Evolutionary conservation across 2,888 invertebrate genomes (phyloP).

Genomic region (Chrysolina oricalcia): DNA sequence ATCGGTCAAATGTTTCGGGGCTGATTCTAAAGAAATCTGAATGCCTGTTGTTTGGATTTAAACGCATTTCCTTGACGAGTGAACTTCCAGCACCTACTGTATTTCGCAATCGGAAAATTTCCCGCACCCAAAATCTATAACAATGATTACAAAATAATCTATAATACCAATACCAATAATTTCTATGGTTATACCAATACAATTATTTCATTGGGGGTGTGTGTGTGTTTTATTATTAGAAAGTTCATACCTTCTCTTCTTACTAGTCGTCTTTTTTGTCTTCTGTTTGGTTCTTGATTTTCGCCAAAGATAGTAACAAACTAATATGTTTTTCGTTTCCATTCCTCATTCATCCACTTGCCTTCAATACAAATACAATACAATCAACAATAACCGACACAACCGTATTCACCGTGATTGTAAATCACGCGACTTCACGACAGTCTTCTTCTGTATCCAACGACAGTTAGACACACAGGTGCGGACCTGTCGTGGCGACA

Average conservation of each 20-base stretch:
- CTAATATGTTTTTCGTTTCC: conserved; percentile 6
- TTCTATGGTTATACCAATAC: not conserved
- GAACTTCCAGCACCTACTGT: not conserved
- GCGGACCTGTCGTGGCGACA: conserved; percentile 1
- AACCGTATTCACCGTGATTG: too few relatives aligned
- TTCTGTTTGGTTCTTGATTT: not conserved
- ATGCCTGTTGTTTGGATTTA: not conserved
- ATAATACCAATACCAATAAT: not conserved
- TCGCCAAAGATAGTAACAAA: conserved; percentile 2
- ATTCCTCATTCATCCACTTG: not conserved
- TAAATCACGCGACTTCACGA: too few relatives aligned
- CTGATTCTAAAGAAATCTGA: not conserved
- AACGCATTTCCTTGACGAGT: not conserved
- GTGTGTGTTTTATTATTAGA: conserved; percentile 4
- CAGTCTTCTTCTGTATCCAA: not conserved
- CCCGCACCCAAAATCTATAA: conserved; percentile 2
- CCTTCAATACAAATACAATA: too few relatives aligned
- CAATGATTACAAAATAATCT: not conserved
- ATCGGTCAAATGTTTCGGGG: conserved; percentile 4
- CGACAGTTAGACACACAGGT: not conserved
- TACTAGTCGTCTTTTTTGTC: not conserved
- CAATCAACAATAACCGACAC: too few relatives aligned
- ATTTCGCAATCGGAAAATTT: not conserved
- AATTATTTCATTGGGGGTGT: conserved; percentile 2
- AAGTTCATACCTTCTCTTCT: not conserved